Base-by-base conservation (phyloP, 1,140 invertebrate species). In the Ceratina australensis region DNA sequence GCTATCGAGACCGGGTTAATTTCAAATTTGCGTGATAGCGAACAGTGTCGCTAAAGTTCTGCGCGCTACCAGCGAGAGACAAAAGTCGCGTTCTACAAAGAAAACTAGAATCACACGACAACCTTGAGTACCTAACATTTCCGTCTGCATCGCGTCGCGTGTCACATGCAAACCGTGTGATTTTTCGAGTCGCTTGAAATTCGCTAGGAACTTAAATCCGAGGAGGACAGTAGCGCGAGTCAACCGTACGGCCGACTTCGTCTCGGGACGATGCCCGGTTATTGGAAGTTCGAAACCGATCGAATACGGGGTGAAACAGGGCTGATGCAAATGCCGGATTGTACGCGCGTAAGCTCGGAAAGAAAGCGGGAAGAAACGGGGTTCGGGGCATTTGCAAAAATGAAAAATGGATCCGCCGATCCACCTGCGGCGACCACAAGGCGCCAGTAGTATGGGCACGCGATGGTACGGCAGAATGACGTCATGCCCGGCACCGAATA, bases 391-490 rank as follows among this genome's bases (percentile, higher is more conserved):
- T 61, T 60, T 61, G 20, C 8, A 50, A 13, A 18, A 73, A 13
- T 85, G 50, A 81, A 84, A 85, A 85, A 84, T 85, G 33, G 33
- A 78, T 73, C 74, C 81, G 68, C 72, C 69, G 71, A 71, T 84
- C 66, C 82, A 84, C 72, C 88, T 86, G 86, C 80, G 85, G 66
- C 82, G 84, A 79, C 87, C 81, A 86, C 85, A 82, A 87, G 83
- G 85, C 87, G 84, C 79, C 85, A 89, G 91, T 92, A 91, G 91
- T 92, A 91, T 84, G 84, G 83, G 80, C 90, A 89, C 89, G 90
- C 90, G 89, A 92, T 92, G 88, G 90, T 91, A 91, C 90, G 89
- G 87, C 88, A 84, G 64, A 66, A 83, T 84, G 82, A 85, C 83
- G 83, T 85, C 83, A 84, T 28, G 18, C 56, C 57, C 79, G 67